Evolutionary conservation across 2,797 vertebrate species (phyloP), one percentile per base, ranked within the genome.

Genomic region (Anabas testudineus): DNA sequence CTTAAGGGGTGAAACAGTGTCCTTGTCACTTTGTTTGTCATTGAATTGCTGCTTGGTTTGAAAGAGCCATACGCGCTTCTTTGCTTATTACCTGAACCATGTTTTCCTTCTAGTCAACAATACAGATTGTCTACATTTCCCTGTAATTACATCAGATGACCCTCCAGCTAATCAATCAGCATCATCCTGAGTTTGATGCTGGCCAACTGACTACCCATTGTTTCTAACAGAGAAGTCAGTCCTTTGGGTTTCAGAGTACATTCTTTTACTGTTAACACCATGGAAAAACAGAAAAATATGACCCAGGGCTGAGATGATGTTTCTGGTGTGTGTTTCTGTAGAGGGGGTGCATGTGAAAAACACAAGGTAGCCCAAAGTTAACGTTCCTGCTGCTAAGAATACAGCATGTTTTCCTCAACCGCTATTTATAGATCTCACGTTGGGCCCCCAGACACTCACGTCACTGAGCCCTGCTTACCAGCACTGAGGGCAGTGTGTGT

Each of bases 341-440:
- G 6, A 6, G 42, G 55, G 26, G 24, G 12, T 22, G 1, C 18
- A 30, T 55, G 39, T 60, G 62, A 81, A 82, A 86, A 87, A 86
- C 79, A 87, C 81, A 77, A 89, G 83, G 41, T 70, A 88, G 88
- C 87, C 87, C 73, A 89, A 91, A 93, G 84, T 84, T 93, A 83
- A 81, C 90, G 87, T 94, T 90, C 93, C 87, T 91, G 86, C 80
- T 78, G 86, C 93, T 95, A 94, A 95, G 94, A 94, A 95, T 95
- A 95, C 81, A 80, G 55, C 75, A 67, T 85, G 90, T 92, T 94
- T 95, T 94, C 91, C 85, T 88, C 76, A 54, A 8, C 36, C 28
- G 69, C 88, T 91, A 92, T 94, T 93, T 93, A 91, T 88, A 93
- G 88, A 76, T 66, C 85, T 85, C 77, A 72, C 74, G 26, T 87